Evolutionary conservation across 2,113 vertebrate species (phyloP), one percentile per base, ranked within the genome.

Genomic region (Euleptes europaea): DNA sequence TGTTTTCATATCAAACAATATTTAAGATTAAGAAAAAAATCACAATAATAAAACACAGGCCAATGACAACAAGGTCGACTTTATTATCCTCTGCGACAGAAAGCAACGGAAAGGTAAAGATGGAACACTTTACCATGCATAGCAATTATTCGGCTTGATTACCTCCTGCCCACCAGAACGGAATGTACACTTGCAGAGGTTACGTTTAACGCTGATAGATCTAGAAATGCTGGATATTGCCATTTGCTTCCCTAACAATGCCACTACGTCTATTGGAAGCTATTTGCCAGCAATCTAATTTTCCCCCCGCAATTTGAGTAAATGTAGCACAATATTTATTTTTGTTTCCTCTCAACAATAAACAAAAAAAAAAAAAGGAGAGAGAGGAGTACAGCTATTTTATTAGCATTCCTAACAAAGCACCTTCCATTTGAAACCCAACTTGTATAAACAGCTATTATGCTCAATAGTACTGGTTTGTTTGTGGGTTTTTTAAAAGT

Each of bases 401-500:
- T 84, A 84, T 88, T 80, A 88, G 28, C 31, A 49, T 85, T 81
- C 89, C 72, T 86, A 92, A 95, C 74, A 89, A 92, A 94, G 88
- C 78, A 84, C 60, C 42, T 92, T 85, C 70, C 23, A 38, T 85
- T 92, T 89, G 67, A 86, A 92, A 79, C 63, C 40, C 84, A 91
- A 92, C 60, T 70, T 87, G 4, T 72, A 91, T 84, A 88, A 91
- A 75, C 44, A 91, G 83, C 76, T 72, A 88, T 69, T 77, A 83
- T 78, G 77, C 49, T 80, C 65, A 74, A 84, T 79, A 44, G 12
- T 82, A 65, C 80, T 71, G 77, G 78, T 78, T n/a, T n/a, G n/a
- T n/a, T n/a, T n/a, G n/a, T 78, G 31, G 17, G n/a, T 78, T 88
- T 85, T 90, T 80, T 57, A 21, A 57, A 57, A 54, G 90, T 79